Conservation (phyloP, 1,140 invertebrate species). For the Reticulitermes speratus region DNA sequence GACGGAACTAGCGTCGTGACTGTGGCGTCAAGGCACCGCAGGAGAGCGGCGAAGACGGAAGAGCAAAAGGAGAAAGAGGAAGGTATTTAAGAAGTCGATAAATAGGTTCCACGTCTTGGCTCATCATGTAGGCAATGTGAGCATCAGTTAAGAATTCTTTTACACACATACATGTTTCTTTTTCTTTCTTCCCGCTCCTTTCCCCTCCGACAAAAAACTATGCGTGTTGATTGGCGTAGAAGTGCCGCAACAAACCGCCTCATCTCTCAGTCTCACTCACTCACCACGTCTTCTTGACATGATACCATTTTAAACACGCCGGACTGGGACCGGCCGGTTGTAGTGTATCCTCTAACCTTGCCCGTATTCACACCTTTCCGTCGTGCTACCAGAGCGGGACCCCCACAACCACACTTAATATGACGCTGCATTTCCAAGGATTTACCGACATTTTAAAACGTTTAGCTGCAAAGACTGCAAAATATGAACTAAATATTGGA, state of each 20-base stretch:
- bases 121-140: not conserved
- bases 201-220: not conserved
- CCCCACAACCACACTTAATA: too few relatives aligned
- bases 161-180: not conserved
- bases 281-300: not conserved
- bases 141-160: not conserved
- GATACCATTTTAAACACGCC: not conserved
- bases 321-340: not conserved
- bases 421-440: too few relatives aligned
- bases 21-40: too few relatives aligned
- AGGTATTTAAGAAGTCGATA: not conserved
- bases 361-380: too few relatives aligned
- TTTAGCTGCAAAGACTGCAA: too few relatives aligned
- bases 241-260: not conserved
- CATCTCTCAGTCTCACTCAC: not conserved
- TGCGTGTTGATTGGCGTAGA: not conserved
- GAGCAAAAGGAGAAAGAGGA: not conserved
- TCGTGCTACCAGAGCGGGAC: too few relatives aligned
- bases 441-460: too few relatives aligned
- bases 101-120: not conserved
- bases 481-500: too few relatives aligned
- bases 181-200: not conserved
- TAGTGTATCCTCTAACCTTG: too few relatives aligned
- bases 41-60: too few relatives aligned
- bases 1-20: too few relatives aligned